phyloP scores from a whole-genome alignment of 2,113 vertebrate genomes.

The Girardinichthys multiradiatus region DNA sequence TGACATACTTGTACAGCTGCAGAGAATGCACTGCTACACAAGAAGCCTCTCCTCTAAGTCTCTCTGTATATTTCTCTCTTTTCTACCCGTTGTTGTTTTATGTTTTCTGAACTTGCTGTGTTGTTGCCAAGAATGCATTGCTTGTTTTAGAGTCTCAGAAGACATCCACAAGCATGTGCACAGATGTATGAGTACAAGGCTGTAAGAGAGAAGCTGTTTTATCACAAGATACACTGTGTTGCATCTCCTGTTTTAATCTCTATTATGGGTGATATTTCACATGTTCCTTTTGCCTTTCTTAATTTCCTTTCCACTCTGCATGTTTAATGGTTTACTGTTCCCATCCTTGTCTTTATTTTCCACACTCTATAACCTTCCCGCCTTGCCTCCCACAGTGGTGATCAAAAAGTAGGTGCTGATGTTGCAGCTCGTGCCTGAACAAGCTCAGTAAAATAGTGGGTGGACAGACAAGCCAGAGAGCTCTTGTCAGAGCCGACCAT shows the following conservation, averaged over 20 bases:
- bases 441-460: constrained; percentile 75
- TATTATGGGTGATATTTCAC: constrained; percentile 1
- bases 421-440: constrained; percentile 67
- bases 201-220: constrained; percentile 3
- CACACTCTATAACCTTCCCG: constrained; percentile 49
- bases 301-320: constrained; percentile 30
- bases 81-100: constrained; percentile 8
- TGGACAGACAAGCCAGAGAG: constrained; percentile 63
- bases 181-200: constrained; percentile 1
- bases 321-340: constrained; percentile 55
- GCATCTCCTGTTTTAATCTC: not conserved
- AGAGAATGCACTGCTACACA: constrained; percentile 24
- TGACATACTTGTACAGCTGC: constrained; percentile 47
- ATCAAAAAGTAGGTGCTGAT: constrained; percentile 77
- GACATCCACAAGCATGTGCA: constrained; percentile 10
- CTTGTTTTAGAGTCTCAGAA: constrained; percentile 22
- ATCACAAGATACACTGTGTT: not conserved
- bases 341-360: constrained; percentile 61
- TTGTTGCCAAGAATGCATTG: constrained; percentile 2
- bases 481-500: constrained; percentile 49
- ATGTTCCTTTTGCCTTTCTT: constrained; percentile 11
- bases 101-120: constrained; percentile 9
- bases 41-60: constrained; percentile 11
- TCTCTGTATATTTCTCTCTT: constrained; percentile 6
- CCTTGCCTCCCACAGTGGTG: constrained; percentile 57